Conservation (phyloP, 2,113 vertebrate species). For the Bos javanicus region DNA sequence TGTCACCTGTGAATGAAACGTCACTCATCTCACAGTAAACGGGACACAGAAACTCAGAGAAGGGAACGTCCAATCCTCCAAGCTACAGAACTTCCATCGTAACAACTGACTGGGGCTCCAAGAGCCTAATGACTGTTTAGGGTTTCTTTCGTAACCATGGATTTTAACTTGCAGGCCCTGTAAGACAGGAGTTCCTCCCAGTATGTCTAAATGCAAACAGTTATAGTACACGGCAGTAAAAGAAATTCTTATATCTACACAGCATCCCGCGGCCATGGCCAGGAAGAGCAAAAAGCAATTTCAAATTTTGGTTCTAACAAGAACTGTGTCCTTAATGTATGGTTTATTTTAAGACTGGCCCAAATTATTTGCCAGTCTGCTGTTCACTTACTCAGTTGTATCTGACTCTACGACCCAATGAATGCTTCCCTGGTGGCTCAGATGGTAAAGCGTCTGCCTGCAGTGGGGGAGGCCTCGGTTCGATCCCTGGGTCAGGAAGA, state of each 20-base stretch:
- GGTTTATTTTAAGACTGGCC: background rate
- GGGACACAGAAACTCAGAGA: background rate
- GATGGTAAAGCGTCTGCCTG: background rate
- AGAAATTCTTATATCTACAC: background rate
- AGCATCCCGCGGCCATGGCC: background rate
- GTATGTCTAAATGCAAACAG: background rate
- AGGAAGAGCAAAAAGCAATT: background rate
- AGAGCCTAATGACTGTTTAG: background rate
- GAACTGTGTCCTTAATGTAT: background rate
- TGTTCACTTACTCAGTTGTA: too few species aligned
- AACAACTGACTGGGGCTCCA: background rate
- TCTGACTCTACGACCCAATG: background rate
- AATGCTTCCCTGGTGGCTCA: background rate
- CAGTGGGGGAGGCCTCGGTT: background rate
- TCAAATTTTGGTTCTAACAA: background rate
- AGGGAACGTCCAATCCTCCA: background rate
- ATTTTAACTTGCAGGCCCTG: background rate
- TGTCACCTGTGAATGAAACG: background rate
- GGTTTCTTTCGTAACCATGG: background rate
- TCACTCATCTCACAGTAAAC: background rate
- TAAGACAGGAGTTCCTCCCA: background rate
- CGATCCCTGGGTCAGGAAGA: background rate
- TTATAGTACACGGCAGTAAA: background rate
- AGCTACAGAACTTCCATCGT: background rate
- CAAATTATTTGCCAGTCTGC: accelerated